These are phyloP conservation scores for Chalcosyrphus nemorum DNA, from an alignment of 2,888 invertebrate genomes.

Conservation along the genomic window DNA sequence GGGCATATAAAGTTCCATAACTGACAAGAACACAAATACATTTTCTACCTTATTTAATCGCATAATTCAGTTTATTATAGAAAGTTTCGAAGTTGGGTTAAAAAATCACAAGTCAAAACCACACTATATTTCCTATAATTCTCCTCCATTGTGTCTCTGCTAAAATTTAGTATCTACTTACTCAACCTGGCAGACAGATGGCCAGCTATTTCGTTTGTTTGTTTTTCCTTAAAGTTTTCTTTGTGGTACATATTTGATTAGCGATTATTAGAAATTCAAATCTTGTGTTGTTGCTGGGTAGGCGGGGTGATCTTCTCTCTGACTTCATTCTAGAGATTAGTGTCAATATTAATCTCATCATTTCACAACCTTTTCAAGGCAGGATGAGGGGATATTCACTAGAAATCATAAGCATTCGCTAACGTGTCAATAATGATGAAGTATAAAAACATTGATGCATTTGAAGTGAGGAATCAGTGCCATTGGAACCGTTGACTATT, in stretches of 20 bases:
- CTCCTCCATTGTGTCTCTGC: not conserved
- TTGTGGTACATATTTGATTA: not conserved
- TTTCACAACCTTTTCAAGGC: slow-evolving; percentile 1
- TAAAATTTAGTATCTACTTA: not conserved
- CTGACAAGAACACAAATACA: too few relatives aligned
- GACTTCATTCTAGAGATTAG: slow-evolving; percentile 31
- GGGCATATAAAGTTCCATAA: too few relatives aligned
- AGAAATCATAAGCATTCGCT: not conserved
- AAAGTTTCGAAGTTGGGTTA: not conserved
- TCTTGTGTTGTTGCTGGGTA: not conserved
- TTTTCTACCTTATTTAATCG: not conserved
- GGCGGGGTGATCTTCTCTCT: not conserved
- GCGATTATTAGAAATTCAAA: slow-evolving; percentile 13
- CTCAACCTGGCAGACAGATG: not conserved
- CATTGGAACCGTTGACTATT: not conserved
- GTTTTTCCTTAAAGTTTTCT: not conserved
- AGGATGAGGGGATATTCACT: slow-evolving; percentile 6
- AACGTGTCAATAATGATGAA: slow-evolving; percentile 2
- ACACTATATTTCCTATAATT: not conserved
- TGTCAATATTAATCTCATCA: slow-evolving; percentile 37
- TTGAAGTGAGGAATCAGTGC: slow-evolving; percentile 25
- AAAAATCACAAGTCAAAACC: not conserved
- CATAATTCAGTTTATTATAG: not conserved
- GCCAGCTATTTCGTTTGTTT: not conserved
- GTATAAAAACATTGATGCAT: slow-evolving; percentile 53